These are phyloP conservation scores for Strix aluco DNA, from an alignment of 2,113 vertebrate genomes.

Conservation along the genomic window DNA sequence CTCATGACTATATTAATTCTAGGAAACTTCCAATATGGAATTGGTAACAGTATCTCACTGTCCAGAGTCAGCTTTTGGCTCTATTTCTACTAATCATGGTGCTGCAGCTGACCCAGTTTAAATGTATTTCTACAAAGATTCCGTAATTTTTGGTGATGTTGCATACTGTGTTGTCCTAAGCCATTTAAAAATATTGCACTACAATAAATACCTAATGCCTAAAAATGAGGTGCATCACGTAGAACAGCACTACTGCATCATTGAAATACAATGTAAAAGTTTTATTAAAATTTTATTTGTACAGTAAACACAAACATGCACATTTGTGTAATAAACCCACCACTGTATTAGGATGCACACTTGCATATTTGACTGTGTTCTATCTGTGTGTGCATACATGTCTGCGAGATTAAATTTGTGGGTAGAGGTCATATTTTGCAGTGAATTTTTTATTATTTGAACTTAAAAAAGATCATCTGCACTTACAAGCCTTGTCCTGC, in stretches of 20 bases:
- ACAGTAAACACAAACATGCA: background rate
- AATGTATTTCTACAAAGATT: constrained; percentile 40
- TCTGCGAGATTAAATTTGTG: background rate
- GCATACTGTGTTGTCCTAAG: constrained; percentile 22
- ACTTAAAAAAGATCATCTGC: background rate
- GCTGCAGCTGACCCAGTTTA: constrained; percentile 41
- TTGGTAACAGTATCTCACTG: constrained; percentile 35
- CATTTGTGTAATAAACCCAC: background rate
- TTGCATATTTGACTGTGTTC: background rate
- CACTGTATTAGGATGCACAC: background rate
- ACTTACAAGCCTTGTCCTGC: background rate
- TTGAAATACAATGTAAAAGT: background rate
- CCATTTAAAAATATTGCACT: constrained; percentile 20
- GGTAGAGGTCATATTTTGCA: background rate
- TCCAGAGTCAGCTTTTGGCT: constrained; percentile 51
- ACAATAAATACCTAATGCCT: constrained; percentile 2
- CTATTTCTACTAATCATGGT: constrained; percentile 40
- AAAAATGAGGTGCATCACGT: constrained; percentile 1
- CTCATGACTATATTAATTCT: constrained; percentile 21
- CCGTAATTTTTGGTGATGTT: constrained; percentile 34
- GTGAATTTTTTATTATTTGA: background rate
- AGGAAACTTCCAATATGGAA: constrained; percentile 36
- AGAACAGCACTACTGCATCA: background rate
- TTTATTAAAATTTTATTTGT: background rate
- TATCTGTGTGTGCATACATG: background rate